phyloP scores from a whole-genome alignment of 1,140 invertebrate species.

The Babylonia areolata region DNA sequence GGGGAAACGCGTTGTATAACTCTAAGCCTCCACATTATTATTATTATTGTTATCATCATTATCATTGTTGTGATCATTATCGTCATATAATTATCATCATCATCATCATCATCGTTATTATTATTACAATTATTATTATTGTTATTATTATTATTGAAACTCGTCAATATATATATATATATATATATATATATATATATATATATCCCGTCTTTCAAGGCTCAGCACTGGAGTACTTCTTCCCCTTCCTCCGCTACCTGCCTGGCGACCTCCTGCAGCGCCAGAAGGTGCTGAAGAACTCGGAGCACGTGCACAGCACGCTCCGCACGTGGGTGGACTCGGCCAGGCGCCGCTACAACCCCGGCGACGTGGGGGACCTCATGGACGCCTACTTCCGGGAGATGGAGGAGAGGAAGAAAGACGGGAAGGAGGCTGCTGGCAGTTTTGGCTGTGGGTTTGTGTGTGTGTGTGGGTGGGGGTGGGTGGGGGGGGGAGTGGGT shows the following conservation, averaged over 20 bases:
- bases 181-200: neutral
- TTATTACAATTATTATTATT: neutral
- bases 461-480: neutral
- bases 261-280: slow-evolving; percentile 55
- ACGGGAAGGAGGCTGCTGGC: too few relatives aligned
- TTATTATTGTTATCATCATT: too few relatives aligned
- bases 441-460: too few relatives aligned
- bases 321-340: slow-evolving; percentile 45
- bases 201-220: neutral
- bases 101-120: neutral
- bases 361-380: slow-evolving; percentile 56
- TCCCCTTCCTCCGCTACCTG: slow-evolving; percentile 50
- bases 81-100: neutral
- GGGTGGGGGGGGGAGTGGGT: neutral
- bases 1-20: too few relatives aligned
- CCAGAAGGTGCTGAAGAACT: slow-evolving; percentile 43
- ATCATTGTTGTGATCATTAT: too few relatives aligned
- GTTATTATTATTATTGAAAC: neutral
- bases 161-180: neutral
- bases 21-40: too few relatives aligned
- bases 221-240: slow-evolving; percentile 49
- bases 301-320: slow-evolving; percentile 45
- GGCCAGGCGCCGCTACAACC: slow-evolving; percentile 52
- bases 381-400: slow-evolving; percentile 61
- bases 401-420: slow-evolving; percentile 37